Base-by-base conservation (phyloP, 1,140 invertebrate genomes). In the Aporrectodea caliginosa region DNA sequence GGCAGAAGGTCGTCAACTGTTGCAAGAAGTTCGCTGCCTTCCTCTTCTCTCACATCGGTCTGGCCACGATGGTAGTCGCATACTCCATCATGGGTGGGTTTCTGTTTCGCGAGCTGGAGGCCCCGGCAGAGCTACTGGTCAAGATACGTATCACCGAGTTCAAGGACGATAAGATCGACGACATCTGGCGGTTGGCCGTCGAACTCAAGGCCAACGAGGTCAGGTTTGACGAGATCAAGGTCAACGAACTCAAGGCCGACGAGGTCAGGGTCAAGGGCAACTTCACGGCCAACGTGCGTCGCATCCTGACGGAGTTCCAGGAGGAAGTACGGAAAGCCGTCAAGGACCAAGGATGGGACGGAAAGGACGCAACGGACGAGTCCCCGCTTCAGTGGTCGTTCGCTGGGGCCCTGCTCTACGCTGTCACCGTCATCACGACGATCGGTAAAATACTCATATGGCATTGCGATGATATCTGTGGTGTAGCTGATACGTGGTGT, bases 31-130 rank as follows among this genome's bases (percentile, higher is more conserved):
- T 96, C 83, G 91, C 94, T 69, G 94, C 95, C 29, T 97, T 98
- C 88, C 91, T 97, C 88, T 98, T 98, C 89, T 96, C 94, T 85
- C 96, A 97, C 89, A 93, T 98, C 12, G 96, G 95, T 32, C 93
- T 98, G 80, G 94, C 95, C 82, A 92, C 92, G 75, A 90, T 98
- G 69, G 94, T 98, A 58, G 93, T 98, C 69, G 93, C 94, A 12
- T 98, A 98, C 87, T 95, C 93, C n/a, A 93, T 97, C 69, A 92
- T 93, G 72, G 96, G 96, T 16, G 96, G 95, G 43, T 94, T 98
- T 85, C 94, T 97, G 83, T 98, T 98, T 85, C 90, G 96, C 68
- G 30, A 27, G 22, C 29, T 74, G 2, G 73, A 74, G n/a, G 33
- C 30, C 6, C 30, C 29, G 2, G 27, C 2, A n/a, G 73, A 74